Conservation (phyloP, 2,888 invertebrate genomes). For the Epiblema foenella region DNA sequence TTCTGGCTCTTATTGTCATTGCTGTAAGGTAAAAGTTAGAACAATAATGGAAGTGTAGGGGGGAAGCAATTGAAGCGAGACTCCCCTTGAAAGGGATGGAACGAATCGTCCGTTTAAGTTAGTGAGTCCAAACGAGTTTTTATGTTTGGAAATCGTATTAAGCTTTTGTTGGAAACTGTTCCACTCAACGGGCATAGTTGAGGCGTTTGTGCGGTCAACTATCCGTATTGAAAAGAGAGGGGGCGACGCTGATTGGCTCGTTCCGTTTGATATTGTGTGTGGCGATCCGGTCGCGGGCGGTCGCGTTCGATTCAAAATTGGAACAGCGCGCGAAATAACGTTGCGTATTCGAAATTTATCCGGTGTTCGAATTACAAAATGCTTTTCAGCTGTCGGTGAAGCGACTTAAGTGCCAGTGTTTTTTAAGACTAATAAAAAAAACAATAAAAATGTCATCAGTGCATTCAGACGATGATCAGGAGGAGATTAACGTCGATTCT, state of each 20-base stretch:
- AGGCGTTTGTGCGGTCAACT: constrained; percentile 83
- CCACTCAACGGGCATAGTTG: constrained; percentile 83
- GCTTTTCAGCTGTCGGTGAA: constrained; percentile 46
- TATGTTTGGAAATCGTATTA: constrained; percentile 85
- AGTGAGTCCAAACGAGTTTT: constrained; percentile 84
- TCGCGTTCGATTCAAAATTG: constrained; percentile 68
- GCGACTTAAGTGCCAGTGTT: constrained; percentile 65
- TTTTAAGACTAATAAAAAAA: constrained; percentile 46
- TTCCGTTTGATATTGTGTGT: constrained; percentile 73
- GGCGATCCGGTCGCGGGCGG: constrained; percentile 74
- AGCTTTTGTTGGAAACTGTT: constrained; percentile 85
- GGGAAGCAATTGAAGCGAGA: constrained; percentile 79
- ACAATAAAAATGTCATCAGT: constrained; percentile 76
- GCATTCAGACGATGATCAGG: constrained; percentile 87
- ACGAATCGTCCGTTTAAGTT: constrained; percentile 79
- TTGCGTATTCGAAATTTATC: constrained; percentile 26
- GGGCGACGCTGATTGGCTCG: constrained; percentile 79
- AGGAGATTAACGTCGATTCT: constrained; percentile 88
- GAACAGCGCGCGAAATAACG: constrained; percentile 46
- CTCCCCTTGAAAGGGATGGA: constrained; percentile 71
- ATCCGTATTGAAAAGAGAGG: constrained; percentile 74
- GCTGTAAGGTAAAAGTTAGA: constrained; percentile 50
- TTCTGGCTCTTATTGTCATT: constrained; percentile 4
- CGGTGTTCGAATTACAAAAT: constrained; percentile 28
- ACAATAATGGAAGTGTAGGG: constrained; percentile 56